Evolutionary conservation across 2,888 invertebrate species (phyloP), one percentile per base, ranked within the genome.

Genomic region (Lingula anatina): DNA sequence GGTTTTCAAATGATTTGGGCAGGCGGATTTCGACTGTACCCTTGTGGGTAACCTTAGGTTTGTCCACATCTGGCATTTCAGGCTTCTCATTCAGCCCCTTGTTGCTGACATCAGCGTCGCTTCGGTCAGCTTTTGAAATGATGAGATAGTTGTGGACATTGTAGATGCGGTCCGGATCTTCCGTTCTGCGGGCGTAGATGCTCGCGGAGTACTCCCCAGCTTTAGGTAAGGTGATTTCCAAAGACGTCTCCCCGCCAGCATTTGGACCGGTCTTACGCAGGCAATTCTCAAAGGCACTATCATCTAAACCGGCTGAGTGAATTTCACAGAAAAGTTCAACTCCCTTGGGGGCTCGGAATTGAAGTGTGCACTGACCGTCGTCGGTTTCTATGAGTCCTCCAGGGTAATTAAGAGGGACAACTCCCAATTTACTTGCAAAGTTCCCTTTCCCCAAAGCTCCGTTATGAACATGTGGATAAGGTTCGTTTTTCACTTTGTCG

Each of bases 191-290:
- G 12, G 66, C 68, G 56, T 68, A 73, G 20, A 73, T 59, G 49
- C 71, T 71, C 25, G 70, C 53, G 5, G 71, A 66, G 51, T 71
- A 73, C 54, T 71, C 71, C 0, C 71, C 70, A 18, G 53, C 47
- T 1, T 60, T 59, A 42, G 68, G 65, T 2, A 71, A 49, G 9
- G 31, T 31, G 15, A 31, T 12, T 31, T 15, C 15, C 50, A 72
- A 70, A 4, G 55, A 53, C 62, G 69, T 68, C 27, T 60, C 56
- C 2, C 62, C n/a, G n/a, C n/a, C n/a, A n/a, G n/a, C n/a, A n/a
- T n/a, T n/a, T n/a, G n/a, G n/a, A 4, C 66, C 62, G 4, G 51
- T 45, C 55, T 68, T 65, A 18, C 56, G 51, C 9, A 52, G 24
- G 35, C 56, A 59, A 12, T 59, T 52, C 5, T 64, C 64, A 9